These are phyloP conservation scores for Bos javanicus DNA, from an alignment of 2,113 vertebrate species.

Conservation along the genomic window DNA sequence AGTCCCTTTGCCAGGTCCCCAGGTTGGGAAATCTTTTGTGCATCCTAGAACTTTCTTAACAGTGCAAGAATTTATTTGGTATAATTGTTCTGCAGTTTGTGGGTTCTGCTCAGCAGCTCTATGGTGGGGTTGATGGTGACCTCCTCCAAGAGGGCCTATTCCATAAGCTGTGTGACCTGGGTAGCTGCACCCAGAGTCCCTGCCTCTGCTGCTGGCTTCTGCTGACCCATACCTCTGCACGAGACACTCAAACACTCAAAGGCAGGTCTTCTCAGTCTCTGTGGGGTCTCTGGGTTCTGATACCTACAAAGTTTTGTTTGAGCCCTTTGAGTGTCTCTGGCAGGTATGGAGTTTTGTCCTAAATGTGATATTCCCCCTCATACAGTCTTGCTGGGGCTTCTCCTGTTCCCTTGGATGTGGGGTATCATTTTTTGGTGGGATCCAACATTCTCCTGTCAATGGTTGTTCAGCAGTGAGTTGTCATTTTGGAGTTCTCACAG, in stretches of 20 bases:
- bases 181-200: background rate
- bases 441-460: background rate
- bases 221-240: background rate
- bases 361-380: background rate
- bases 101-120: background rate
- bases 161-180: background rate
- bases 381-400: background rate
- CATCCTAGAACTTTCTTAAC: background rate
- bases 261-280: background rate
- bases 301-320: background rate
- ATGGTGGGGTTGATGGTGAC: background rate
- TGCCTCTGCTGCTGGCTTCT: background rate
- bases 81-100: background rate
- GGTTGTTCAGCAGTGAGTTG: background rate
- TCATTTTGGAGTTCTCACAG: background rate
- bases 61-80: background rate
- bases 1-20: background rate
- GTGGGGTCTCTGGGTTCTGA: background rate
- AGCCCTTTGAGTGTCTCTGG: background rate
- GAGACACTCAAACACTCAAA: background rate
- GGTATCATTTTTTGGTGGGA: background rate
- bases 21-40: background rate
- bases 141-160: background rate
- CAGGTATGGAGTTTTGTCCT: background rate
- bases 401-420: background rate